Base-by-base conservation (phyloP, 2,888 invertebrate species). In the Himalopsyche tibetana region DNA sequence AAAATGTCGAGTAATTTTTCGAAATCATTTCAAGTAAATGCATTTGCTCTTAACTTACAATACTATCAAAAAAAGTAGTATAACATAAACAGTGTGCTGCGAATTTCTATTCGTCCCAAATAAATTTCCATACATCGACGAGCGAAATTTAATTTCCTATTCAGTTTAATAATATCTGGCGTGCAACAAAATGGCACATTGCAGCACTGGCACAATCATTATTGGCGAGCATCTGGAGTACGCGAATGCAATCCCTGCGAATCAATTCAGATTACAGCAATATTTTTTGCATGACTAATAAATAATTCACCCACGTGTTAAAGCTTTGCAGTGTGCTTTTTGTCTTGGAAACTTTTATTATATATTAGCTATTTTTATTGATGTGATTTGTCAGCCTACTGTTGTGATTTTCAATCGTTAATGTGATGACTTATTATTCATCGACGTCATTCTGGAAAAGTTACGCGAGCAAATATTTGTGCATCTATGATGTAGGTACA, bases 141-240 rank as follows among this genome's bases (percentile, higher is more conserved):
- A 63, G 63, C 63, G 63, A 28, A 63, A 63, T 63, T 63, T 63
- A 63, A 63, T 63, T 63, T 63, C 63, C 63, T 63, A 19, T 63
- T 19, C 63, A 63, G 63, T 63, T 63, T 8, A 19, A 19, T 63
- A 63, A 63, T 63, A 63, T 63, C 63, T 63, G 63, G 19, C 63
- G 19, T 63, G 19, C 19, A 63, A 28, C 63, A 28, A 19, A 63
- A 63, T 8, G n/a, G 63, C 63, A 63, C 19, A 63, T 28, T 63
- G 19, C 63, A 15, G 2, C 45, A 45, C 45, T 11, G 11, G 9
- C 11, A 11, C 45, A 11, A 45, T 45, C 45, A 56, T 56, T 56
- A 56, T n/a, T 56, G 56, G 56, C 56, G 19, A 19, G 28, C 63
- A 63, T n/a, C 19, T 63, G 63, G 63, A 63, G 12, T 15, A 28